Conservation (phyloP, 2,113 vertebrate species). For the Dascyllus trimaculatus region DNA sequence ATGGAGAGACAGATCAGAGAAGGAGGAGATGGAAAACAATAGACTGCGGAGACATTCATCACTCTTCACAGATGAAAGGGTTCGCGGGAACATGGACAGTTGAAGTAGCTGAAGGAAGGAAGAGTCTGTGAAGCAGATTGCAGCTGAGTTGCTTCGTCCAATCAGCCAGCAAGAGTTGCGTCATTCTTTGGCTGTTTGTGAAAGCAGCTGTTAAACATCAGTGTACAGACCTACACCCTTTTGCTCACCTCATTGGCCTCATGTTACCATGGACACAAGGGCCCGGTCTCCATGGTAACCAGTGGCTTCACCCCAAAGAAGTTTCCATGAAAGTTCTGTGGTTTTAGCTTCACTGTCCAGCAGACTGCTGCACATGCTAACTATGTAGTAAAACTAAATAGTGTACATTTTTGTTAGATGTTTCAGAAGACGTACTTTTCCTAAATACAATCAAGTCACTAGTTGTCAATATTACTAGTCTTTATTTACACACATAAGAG, state of each 20-base stretch:
- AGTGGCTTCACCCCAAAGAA: slow-evolving; percentile 35
- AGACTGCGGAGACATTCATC: not conserved
- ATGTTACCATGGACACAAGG: slow-evolving; percentile 37
- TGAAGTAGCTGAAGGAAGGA: not conserved
- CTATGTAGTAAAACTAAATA: too few species aligned
- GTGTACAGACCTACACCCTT: slow-evolving; percentile 36
- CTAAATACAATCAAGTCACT: too few species aligned
- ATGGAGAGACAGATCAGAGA: too few species aligned
- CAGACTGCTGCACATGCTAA: not conserved
- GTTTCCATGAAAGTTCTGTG: slow-evolving; percentile 10
- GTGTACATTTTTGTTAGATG: too few species aligned
- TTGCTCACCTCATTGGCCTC: slow-evolving; percentile 39
- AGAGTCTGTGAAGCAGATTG: not conserved
- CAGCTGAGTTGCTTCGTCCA: not conserved
- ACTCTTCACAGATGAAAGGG: not conserved
- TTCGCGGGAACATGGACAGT: slow-evolving; percentile 8
- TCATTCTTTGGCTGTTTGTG: slow-evolving; percentile 43
- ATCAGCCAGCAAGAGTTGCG: not conserved
- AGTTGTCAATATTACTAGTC: too few species aligned
- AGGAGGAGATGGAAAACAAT: not conserved
- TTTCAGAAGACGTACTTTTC: too few species aligned
- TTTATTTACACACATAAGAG: too few species aligned
- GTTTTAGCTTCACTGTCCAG: too few species aligned
- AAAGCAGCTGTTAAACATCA: slow-evolving; percentile 57
- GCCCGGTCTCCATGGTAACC: slow-evolving; percentile 39